Conservation (phyloP, 2,888 invertebrate genomes). For the Nymphalis urticae region DNA sequence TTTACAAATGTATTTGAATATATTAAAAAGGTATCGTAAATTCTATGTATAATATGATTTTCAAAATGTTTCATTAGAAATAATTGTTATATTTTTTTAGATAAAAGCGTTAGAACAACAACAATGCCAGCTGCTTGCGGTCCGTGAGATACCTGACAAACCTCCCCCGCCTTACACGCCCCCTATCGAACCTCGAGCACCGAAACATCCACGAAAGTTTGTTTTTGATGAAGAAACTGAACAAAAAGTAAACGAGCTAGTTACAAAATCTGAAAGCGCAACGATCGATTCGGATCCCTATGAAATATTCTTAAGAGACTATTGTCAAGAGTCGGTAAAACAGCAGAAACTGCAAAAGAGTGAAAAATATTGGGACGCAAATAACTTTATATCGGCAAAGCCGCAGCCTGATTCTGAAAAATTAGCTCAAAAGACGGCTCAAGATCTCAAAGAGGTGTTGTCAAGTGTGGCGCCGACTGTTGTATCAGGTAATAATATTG, state of each 20-base stretch:
- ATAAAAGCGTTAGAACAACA: conserved; percentile 75
- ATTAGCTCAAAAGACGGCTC: conserved; percentile 48
- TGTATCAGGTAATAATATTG: conserved; percentile 55
- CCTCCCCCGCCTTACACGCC: conserved; percentile 77
- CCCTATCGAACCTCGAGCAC: conserved; percentile 52
- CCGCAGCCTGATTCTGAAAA: conserved; percentile 47
- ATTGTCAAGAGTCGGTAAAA: conserved; percentile 57
- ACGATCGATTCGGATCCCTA: conserved; percentile 50
- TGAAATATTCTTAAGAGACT: conserved; percentile 63
- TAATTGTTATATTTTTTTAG: conserved; percentile 45
- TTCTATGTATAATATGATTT: too few species aligned
- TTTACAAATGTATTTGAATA: too few species aligned
- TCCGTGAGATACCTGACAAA: conserved; percentile 75
- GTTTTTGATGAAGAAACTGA: conserved; percentile 48
- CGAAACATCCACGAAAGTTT: conserved; percentile 54
- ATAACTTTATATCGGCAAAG: conserved; percentile 61
- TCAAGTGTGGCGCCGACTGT: conserved; percentile 54
- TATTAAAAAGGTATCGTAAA: too few species aligned
- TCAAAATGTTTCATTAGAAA: not conserved
- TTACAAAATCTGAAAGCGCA: conserved; percentile 35
- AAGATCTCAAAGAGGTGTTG: conserved; percentile 59
- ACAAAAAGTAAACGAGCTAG: conserved; percentile 49
- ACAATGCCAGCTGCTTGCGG: conserved; percentile 65
- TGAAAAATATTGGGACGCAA: conserved; percentile 69
- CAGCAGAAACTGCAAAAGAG: conserved; percentile 52